Conservation (phyloP, 2,888 invertebrate genomes). For the Caenorhabditis auriculariae region DNA sequence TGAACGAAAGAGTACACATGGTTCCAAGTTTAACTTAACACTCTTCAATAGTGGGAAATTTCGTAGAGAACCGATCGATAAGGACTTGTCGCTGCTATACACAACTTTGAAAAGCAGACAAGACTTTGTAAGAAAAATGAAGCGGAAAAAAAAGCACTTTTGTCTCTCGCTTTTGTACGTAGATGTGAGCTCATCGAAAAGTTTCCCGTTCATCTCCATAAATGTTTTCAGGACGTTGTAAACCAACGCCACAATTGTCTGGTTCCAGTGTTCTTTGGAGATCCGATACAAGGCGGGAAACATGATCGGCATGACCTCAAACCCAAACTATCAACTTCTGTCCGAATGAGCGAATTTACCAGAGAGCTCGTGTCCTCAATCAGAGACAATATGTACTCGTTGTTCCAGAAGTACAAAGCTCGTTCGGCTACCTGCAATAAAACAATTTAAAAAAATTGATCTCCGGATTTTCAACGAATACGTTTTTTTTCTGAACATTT, state of each 20-base stretch:
- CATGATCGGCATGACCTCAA: slow-evolving; percentile 95
- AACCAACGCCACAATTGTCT: slow-evolving; percentile 96
- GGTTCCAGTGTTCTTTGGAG: slow-evolving; percentile 97
- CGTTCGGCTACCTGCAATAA: slow-evolving; percentile 86
- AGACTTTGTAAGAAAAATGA: slow-evolving; percentile 4
- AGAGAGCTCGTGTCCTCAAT: slow-evolving; percentile 96
- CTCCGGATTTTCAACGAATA: background rate
- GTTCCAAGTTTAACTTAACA: too few relatives aligned
- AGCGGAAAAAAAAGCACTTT: slow-evolving; percentile 77
- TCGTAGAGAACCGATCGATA: too few relatives aligned
- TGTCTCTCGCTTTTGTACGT: slow-evolving; percentile 98
- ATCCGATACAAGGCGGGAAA: slow-evolving; percentile 98
- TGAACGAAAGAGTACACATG: too few relatives aligned
- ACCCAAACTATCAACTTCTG: background rate
- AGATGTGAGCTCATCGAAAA: slow-evolving; percentile 97
- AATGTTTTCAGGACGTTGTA: slow-evolving; percentile 99
- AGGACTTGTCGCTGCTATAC: too few relatives aligned
- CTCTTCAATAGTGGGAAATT: too few relatives aligned
- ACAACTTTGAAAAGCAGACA: too few relatives aligned
- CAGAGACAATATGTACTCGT: slow-evolving; percentile 98
- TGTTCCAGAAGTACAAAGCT: slow-evolving; percentile 99
- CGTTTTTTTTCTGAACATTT: background rate
- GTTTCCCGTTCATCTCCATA: slow-evolving; percentile 99
- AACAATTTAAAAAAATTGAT: background rate
- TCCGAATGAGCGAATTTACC: slow-evolving; percentile 18